A percentile compares a stretch with the other conserved stretches of the same genome.
Conservation (phyloP, 1,140 invertebrate genomes). For the Idris sp. region DNA sequence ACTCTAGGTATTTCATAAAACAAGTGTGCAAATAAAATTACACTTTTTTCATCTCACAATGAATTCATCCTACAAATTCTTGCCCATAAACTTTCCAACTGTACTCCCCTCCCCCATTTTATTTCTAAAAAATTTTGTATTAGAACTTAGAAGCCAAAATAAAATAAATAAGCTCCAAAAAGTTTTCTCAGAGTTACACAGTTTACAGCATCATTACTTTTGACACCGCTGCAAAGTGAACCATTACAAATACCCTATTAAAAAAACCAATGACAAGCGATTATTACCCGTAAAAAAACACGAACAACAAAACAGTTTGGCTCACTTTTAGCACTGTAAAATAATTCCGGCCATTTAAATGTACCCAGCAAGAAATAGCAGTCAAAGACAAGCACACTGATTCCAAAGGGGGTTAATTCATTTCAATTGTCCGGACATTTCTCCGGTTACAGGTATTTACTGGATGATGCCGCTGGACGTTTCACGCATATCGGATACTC, state of each 20-base stretch:
- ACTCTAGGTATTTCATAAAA: too few species aligned
- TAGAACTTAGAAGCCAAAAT: too few species aligned
- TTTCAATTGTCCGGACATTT: slow-evolving; percentile 54
- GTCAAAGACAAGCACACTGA: slow-evolving; percentile 31
- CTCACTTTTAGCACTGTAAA: slow-evolving; percentile 32
- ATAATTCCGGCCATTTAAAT: slow-evolving; percentile 31
- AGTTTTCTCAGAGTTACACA: too few species aligned
- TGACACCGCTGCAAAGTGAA: not conserved
- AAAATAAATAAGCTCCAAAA: too few species aligned
- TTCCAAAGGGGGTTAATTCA: slow-evolving; percentile 43
- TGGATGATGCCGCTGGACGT: slow-evolving; percentile 50
- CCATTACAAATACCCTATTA: not conserved
- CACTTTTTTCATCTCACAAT: too few species aligned
- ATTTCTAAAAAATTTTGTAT: too few species aligned
- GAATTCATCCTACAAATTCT: too few species aligned
- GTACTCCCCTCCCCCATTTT: too few species aligned
- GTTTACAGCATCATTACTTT: slow-evolving; percentile 2
- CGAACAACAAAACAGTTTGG: slow-evolving; percentile 14
- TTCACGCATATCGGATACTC: slow-evolving; percentile 60
- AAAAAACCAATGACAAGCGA: slow-evolving; percentile 41
- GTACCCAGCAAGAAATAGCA: slow-evolving; percentile 33
- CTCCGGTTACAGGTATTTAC: slow-evolving; percentile 53
- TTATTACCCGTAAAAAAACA: slow-evolving; percentile 26
- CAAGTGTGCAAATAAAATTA: too few species aligned
- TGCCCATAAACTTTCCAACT: too few species aligned